Evolutionary conservation across 2,797 vertebrate species (phyloP).

Genomic region (Muscicapa striata): DNA sequence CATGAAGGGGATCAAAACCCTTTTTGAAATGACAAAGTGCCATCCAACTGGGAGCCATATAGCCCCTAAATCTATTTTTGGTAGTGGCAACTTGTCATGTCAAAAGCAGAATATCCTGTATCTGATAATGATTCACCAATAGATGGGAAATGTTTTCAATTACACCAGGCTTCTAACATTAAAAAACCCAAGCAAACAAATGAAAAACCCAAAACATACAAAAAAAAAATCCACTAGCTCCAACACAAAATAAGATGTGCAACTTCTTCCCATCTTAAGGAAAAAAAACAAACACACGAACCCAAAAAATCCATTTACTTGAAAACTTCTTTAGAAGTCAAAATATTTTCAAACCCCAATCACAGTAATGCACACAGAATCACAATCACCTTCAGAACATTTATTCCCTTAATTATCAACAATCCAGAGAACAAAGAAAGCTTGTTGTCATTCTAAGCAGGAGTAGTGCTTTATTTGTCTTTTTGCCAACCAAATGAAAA

Average conservation of each 20-base stretch:
- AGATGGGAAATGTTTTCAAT: not conserved
- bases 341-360: constrained; percentile 14
- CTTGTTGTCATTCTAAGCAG: not conserved
- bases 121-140: not conserved
- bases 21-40: not conserved
- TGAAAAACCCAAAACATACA: not conserved
- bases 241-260: not conserved
- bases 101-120: not conserved
- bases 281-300: not conserved
- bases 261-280: not conserved
- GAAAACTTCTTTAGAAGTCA: not conserved
- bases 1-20: not conserved
- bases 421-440: not conserved
- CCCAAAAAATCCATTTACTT: not conserved
- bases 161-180: not conserved
- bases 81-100: not conserved
- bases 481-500: constrained; percentile 14
- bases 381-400: not conserved
- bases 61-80: not conserved
- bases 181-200: not conserved
- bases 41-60: not conserved
- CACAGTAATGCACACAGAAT: not conserved
- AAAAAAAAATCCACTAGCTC: not conserved
- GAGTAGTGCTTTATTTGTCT: not conserved
- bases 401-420: constrained; percentile 8